Evolutionary conservation across 1,140 invertebrate genomes (phyloP).

Genomic region (Tigriopus japonicus): DNA sequence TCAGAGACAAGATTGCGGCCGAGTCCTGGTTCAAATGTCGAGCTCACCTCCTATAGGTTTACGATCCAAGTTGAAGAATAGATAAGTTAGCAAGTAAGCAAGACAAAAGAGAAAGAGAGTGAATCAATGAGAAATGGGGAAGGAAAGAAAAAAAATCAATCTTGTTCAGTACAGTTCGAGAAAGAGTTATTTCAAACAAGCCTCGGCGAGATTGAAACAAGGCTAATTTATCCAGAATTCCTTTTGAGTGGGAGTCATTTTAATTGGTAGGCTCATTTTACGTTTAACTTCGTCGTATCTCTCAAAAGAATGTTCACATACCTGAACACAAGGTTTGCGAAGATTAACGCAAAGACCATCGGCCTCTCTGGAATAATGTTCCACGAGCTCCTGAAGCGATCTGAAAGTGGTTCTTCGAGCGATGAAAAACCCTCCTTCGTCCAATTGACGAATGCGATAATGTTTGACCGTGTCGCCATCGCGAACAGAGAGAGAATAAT

Average conservation of each 20-base stretch:
- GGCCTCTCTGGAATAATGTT: constrained; percentile 87
- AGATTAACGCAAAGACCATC: constrained; percentile 91
- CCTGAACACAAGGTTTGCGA: constrained; percentile 84
- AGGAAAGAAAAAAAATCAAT: too few relatives aligned
- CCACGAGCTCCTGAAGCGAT: constrained; percentile 83
- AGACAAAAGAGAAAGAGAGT: too few relatives aligned
- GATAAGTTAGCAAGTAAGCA: too few relatives aligned
- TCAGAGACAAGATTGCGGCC: too few relatives aligned
- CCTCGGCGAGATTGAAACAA: not conserved
- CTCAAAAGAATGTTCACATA: constrained; percentile 25
- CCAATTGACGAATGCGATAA: constrained; percentile 82
- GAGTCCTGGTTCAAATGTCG: too few relatives aligned
- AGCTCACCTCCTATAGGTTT: too few relatives aligned
- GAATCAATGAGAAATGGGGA: too few relatives aligned
- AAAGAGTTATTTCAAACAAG: too few relatives aligned
- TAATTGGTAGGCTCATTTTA: too few relatives aligned
- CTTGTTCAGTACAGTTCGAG: too few relatives aligned
- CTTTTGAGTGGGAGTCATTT: too few relatives aligned
- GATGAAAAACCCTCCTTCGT: constrained; percentile 96
- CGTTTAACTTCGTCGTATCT: not conserved
- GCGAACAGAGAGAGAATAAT: constrained; percentile 91
- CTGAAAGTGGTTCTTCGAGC: constrained; percentile 83
- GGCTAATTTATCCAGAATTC: not conserved
- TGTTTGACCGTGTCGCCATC: constrained; percentile 97
- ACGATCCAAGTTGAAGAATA: too few relatives aligned